A percentile compares a stretch with the other conserved stretches of the same genome.
Conservation (phyloP, 2,888 invertebrate genomes). For the Drosophila borealis region DNA sequence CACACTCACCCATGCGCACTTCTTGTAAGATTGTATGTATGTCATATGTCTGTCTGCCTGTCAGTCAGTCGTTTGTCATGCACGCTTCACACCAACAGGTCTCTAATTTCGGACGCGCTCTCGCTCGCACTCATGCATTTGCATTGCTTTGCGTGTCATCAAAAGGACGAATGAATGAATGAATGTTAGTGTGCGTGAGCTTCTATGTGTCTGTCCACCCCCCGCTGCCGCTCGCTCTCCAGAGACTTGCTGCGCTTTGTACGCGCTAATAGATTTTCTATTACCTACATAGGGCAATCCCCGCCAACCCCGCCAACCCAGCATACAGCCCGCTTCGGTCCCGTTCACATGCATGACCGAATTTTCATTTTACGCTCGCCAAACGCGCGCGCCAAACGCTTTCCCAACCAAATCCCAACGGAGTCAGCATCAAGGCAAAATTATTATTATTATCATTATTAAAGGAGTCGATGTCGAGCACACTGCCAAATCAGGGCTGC, state of each 20-base stretch:
- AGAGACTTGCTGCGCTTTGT: conserved; percentile 52
- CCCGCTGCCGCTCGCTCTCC: conserved; percentile 27
- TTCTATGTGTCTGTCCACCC: background rate
- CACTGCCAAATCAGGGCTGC: conserved; percentile 48
- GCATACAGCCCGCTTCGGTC: background rate
- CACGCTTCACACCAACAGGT: conserved; percentile 68
- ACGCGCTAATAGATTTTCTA: conserved; percentile 77
- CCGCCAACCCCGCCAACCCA: background rate
- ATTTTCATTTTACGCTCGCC: conserved; percentile 71
- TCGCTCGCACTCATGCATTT: conserved; percentile 12
- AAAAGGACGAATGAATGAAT: conserved; percentile 51
- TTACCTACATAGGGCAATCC: conserved; percentile 52
- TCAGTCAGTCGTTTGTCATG: conserved; percentile 38
- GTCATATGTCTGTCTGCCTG: conserved; percentile 21
- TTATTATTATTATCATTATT: conserved; percentile 70
- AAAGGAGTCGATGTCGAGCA: conserved; percentile 61
- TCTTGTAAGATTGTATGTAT: conserved; percentile 5
- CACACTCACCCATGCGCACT: background rate
- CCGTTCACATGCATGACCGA: conserved; percentile 68
- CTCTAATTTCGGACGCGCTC: conserved; percentile 51
- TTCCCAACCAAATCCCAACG: conserved; percentile 52
- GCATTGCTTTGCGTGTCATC: conserved; percentile 53
- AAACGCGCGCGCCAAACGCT: background rate
- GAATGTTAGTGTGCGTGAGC: conserved; percentile 24
- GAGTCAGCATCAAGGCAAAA: conserved; percentile 61